phyloP scores from a whole-genome alignment of 1,140 invertebrate genomes.

The Rhagoletis zephyria region DNA sequence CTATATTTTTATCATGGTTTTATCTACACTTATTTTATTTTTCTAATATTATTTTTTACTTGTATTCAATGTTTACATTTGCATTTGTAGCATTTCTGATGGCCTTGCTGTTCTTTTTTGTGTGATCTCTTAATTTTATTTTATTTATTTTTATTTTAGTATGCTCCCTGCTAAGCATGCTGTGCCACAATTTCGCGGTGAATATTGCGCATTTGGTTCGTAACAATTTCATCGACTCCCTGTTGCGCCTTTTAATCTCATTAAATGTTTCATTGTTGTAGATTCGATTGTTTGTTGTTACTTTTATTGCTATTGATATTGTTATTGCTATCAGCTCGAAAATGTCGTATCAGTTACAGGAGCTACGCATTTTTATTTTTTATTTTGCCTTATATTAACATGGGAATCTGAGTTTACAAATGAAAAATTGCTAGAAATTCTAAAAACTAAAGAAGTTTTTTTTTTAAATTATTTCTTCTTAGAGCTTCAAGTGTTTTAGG shows the following conservation, averaged over 20 bases:
- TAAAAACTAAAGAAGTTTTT: too few relatives aligned
- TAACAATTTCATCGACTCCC: constrained; percentile 47
- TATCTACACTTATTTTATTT: too few relatives aligned
- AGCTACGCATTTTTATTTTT: too few relatives aligned
- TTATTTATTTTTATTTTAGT: not conserved
- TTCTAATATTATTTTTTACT: not conserved
- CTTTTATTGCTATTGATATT: constrained; percentile 12
- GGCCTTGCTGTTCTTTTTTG: not conserved
- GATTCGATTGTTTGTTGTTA: constrained; percentile 23
- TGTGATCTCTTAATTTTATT: too few relatives aligned
- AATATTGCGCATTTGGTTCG: not conserved
- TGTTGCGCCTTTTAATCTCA: constrained; percentile 57
- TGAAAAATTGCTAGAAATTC: too few relatives aligned
- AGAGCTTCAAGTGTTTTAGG: too few relatives aligned
- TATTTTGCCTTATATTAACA: too few relatives aligned
- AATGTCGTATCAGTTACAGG: too few relatives aligned
- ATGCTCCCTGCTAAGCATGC: constrained; percentile 14
- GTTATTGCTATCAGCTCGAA: not conserved
- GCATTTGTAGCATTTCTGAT: not conserved
- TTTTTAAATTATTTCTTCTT: too few relatives aligned
- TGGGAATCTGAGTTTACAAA: too few relatives aligned
- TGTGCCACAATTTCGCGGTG: not conserved
- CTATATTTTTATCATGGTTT: too few relatives aligned
- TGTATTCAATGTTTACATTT: not conserved
- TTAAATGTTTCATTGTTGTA: constrained; percentile 49